Evolutionary conservation across 2,888 invertebrate species (phyloP), one percentile per base, ranked within the genome.

Genomic region (Fissipunctia ypsillon): DNA sequence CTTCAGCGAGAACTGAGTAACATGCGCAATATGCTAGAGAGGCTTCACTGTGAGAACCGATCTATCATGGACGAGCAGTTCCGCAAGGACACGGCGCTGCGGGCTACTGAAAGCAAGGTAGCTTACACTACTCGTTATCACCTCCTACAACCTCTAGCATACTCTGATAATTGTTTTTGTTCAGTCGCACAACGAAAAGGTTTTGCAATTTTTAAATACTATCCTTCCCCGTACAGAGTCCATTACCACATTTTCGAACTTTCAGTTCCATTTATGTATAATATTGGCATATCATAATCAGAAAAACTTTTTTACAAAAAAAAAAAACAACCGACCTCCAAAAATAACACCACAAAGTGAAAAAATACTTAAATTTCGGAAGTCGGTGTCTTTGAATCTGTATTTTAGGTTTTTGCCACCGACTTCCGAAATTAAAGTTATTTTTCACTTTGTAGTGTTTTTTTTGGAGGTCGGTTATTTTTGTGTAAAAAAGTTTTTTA

Each of bases 1-100:
- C 81, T 96, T 16, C 97, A 97, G 85, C 94, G 97, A 12, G 95
- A 95, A 82, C 87, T 97, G 69, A 91, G 94, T 83, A 93, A 93
- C 77, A 91, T 96, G 80, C 94, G 95, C 6, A 89, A 85, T 19
- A 80, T 87, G 0, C 85, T 95, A 45, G 95, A 96, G 85, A 92
- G 90, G 66, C 87, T 94, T 16, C 94, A 91, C 78, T 91, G 92
- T 84, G 94, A 95, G 84, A 96, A 95, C 84, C 87, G 91, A 0
- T 91, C 91, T 68, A 93, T 95, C 16, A 91, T 94, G 87, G 93
- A 95, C 0, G 90, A 93, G 19, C 96, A 96, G 79, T 93, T 90
- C 61, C 92, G 92, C 38, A 95, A 92, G 73, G 95, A 95, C 66
- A 41, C 84, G 0, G 84, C 85, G 1, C 63, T 94, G 48, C 86